These are phyloP conservation scores for Zaprionus kolodkinae DNA, from an alignment of 1,140 invertebrate genomes.

Conservation along the genomic window DNA sequence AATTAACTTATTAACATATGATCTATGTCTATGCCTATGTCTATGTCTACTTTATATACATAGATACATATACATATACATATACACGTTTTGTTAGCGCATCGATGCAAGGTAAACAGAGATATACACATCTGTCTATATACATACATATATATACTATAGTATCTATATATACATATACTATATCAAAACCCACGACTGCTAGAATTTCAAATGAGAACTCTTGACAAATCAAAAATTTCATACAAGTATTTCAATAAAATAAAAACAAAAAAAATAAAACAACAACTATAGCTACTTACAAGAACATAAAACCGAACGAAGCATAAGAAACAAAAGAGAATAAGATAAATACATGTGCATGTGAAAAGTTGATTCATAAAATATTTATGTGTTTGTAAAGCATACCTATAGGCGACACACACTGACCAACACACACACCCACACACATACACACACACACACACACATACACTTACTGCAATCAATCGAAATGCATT, in stretches of 20 bases:
- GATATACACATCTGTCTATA: constrained; percentile 46
- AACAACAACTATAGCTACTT: constrained; percentile 45
- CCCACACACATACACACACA: constrained; percentile 14
- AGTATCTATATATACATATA: constrained; percentile 42
- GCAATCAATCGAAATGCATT: constrained; percentile 43
- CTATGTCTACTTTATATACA: constrained; percentile 59
- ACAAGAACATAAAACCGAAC: constrained; percentile 34
- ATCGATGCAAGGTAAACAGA: constrained; percentile 70
- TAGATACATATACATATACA: constrained; percentile 47
- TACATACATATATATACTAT: constrained; percentile 34
- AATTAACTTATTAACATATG: constrained; percentile 64
- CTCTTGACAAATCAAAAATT: constrained; percentile 81
- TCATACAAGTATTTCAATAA: constrained; percentile 57
- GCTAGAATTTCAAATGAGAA: constrained; percentile 82
- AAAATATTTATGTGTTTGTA: constrained; percentile 39
- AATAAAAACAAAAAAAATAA: constrained; percentile 8
- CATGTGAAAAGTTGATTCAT: constrained; percentile 47
- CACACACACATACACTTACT: constrained; percentile 20
- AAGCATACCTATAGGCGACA: background rate
- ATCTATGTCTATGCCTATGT: constrained; percentile 73
- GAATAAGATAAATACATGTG: constrained; percentile 17
- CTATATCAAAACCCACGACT: constrained; percentile 71
- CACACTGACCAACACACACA: constrained; percentile 19
- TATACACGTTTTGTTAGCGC: constrained; percentile 78
- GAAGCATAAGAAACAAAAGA: constrained; percentile 22